Evolutionary conservation across 2,113 vertebrate species (phyloP).

Genomic region (Dissostichus mawsoni): DNA sequence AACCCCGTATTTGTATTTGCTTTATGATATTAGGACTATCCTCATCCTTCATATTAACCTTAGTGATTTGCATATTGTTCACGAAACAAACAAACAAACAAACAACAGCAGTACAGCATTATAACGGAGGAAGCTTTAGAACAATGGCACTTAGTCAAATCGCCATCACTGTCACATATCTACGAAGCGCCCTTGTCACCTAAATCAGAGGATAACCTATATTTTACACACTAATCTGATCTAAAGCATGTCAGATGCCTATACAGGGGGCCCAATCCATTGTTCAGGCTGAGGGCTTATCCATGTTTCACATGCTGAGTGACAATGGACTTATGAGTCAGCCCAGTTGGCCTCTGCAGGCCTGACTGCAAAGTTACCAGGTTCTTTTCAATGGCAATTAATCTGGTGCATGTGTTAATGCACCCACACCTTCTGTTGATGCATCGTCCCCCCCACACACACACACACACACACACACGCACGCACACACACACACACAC

Average conservation of each 20-base stretch:
- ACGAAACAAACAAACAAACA: conserved; percentile 33
- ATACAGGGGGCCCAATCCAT: conserved; percentile 41
- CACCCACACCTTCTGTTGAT: conserved; percentile 16
- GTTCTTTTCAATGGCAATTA: not conserved
- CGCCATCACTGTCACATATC: conserved; percentile 5
- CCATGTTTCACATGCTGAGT: conserved; percentile 75
- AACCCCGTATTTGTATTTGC: not conserved
- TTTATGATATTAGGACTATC: not conserved
- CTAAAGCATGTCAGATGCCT: conserved; percentile 71
- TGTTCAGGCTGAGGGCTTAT: conserved; percentile 69
- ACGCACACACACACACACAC: conserved; percentile 2
- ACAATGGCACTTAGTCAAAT: conserved; percentile 60
- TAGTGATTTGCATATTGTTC: conserved; percentile 37
- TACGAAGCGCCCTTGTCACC: conserved; percentile 52
- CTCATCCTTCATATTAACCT: not conserved
- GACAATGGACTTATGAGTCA: conserved; percentile 73
- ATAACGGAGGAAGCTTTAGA: conserved; percentile 22
- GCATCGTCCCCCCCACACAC: not conserved
- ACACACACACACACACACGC: too few species aligned
- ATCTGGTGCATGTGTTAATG: conserved; percentile 4
- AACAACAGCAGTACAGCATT: conserved; percentile 21
- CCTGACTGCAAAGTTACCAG: conserved; percentile 40
- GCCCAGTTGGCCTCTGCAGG: conserved; percentile 43
- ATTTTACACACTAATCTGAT: conserved; percentile 77
- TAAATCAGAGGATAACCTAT: conserved; percentile 81